phyloP scores from a whole-genome alignment of 2,888 invertebrate genomes.

The Synanthedon andrenaeformis region DNA sequence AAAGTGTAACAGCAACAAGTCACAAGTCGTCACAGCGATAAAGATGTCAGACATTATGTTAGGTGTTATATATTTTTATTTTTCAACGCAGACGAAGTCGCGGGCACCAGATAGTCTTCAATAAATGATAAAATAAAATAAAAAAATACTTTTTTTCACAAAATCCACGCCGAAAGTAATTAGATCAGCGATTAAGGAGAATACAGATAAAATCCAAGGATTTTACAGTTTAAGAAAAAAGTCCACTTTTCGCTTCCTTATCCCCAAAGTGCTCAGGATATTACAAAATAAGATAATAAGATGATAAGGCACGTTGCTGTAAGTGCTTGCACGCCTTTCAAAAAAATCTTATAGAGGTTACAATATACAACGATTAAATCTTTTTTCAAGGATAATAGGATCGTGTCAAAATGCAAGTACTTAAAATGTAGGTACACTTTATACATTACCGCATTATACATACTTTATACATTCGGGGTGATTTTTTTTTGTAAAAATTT shows the following conservation, averaged over 20 bases:
- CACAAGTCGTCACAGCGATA: too few species aligned
- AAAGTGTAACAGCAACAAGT: too few species aligned
- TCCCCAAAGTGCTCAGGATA: slow-evolving; percentile 28
- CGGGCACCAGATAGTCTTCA: too few species aligned
- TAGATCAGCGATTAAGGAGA: neutral
- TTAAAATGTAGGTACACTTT: too few species aligned
- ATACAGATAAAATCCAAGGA: neutral
- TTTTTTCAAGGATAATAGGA: neutral
- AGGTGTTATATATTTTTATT: too few species aligned
- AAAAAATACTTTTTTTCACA: neutral
- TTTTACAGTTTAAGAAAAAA: neutral
- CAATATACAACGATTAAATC: neutral
- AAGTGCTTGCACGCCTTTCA: neutral
- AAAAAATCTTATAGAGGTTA: neutral
- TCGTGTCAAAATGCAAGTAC: too few species aligned
- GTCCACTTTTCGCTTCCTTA: slow-evolving; percentile 11
- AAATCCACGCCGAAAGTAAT: neutral
- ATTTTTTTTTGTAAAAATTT: too few species aligned
- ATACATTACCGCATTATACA: too few species aligned
- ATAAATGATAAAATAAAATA: too few species aligned
- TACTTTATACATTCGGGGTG: too few species aligned
- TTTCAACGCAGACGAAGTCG: too few species aligned
- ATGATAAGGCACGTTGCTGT: slow-evolving; percentile 26
- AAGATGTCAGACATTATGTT: too few species aligned
- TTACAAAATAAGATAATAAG: slow-evolving; percentile 27